These are phyloP conservation scores for Martes martes DNA, from an alignment of 2,113 vertebrate genomes.

Conservation along the genomic window DNA sequence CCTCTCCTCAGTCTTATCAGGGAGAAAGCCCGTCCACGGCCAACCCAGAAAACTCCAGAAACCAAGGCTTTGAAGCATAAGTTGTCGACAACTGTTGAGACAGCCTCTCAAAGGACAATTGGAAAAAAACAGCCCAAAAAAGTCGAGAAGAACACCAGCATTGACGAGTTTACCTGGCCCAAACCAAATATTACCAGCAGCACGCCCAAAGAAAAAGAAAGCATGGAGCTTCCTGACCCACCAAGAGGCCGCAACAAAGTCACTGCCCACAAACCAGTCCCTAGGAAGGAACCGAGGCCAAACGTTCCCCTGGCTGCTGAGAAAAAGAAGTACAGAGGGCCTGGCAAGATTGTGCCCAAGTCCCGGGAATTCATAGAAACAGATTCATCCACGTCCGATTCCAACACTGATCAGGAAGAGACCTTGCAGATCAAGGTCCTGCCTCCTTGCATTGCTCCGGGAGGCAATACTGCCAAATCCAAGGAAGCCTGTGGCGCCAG, in stretches of 20 bases:
- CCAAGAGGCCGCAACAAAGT: constrained; percentile 90
- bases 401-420: constrained; percentile 94
- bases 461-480: constrained; percentile 77
- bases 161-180: constrained; percentile 90
- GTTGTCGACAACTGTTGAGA: constrained; percentile 88
- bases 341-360: constrained; percentile 93
- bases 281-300: constrained; percentile 93
- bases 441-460: constrained; percentile 77
- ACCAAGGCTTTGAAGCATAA: constrained; percentile 92
- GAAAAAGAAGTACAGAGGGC: constrained; percentile 94
- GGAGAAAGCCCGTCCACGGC: constrained; percentile 92
- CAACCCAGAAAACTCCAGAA: constrained; percentile 90
- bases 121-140: constrained; percentile 94
- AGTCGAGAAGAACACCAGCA: constrained; percentile 89
- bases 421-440: constrained; percentile 84
- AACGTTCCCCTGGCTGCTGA: constrained; percentile 83
- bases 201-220: constrained; percentile 93
- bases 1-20: constrained; percentile 85
- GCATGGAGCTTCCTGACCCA: constrained; percentile 85
- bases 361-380: constrained; percentile 98
- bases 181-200: constrained; percentile 90
- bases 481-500: constrained; percentile 79
- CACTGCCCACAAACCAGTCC: constrained; percentile 89
- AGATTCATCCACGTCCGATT: constrained; percentile 95
- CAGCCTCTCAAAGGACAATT: constrained; percentile 87